Conservation (phyloP, 1,140 invertebrate genomes). For the Dufourea novaeangliae region DNA sequence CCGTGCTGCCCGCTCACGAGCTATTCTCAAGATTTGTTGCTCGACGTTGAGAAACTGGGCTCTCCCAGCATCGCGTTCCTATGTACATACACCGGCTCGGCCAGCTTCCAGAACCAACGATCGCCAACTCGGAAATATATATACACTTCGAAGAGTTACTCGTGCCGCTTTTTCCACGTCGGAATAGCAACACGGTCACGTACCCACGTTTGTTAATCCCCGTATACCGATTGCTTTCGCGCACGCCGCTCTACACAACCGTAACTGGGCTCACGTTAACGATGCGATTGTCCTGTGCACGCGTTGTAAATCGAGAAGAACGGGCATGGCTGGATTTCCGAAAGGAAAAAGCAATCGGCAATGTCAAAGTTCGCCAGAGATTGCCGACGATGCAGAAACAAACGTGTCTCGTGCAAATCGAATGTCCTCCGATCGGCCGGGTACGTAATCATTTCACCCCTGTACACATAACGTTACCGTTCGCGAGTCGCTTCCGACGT, state of each 20-base stretch:
- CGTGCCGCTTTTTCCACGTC: conserved; percentile 26
- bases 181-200: conserved; percentile 42
- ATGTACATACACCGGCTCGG: conserved; percentile 11
- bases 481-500: neutral
- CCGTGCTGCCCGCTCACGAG: conserved; percentile 4
- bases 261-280: neutral
- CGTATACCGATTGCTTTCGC: neutral
- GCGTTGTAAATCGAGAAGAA: neutral
- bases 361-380: neutral
- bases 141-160: conserved; percentile 24
- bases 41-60: conserved; percentile 66
- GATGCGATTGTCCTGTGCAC: neutral
- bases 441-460: neutral
- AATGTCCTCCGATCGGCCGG: neutral
- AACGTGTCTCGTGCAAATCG: neutral
- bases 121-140: no score
- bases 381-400: neutral
- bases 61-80: conserved; percentile 17
- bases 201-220: conserved; percentile 47
- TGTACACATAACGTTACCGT: neutral
- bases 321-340: neutral
- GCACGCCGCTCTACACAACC: neutral
- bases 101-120: neutral
- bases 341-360: neutral
- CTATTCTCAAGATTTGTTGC: conserved; percentile 65